Conservation (phyloP, 2,113 vertebrate genomes). For the Ammodytes marinus region DNA sequence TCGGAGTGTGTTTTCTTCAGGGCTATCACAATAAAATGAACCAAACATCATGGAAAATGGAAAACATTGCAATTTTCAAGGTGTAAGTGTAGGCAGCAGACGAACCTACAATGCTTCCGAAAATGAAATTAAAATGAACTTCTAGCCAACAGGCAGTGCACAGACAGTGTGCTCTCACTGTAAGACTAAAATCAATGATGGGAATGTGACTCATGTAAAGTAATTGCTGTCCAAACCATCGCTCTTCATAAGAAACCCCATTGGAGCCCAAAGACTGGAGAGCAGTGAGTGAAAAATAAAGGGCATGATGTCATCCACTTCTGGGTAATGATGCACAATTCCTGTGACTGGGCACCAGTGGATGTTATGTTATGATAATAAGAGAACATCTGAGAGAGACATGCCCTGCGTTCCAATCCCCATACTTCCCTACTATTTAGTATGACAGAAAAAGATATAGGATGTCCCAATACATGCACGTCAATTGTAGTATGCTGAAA, state of each 20-base stretch:
- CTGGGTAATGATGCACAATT: constrained; percentile 12
- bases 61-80: too few relatives aligned
- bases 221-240: constrained; percentile 4
- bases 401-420: too few relatives aligned
- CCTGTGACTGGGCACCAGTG: background rate
- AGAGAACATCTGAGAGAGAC: background rate
- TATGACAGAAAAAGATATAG: too few relatives aligned
- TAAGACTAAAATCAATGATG: too few relatives aligned
- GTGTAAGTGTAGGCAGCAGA: too few relatives aligned
- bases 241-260: background rate
- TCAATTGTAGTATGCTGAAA: too few relatives aligned
- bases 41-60: too few relatives aligned
- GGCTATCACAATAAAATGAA: too few relatives aligned
- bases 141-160: background rate
- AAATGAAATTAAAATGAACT: constrained; percentile 23
- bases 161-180: background rate
- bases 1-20: too few relatives aligned
- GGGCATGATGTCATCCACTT: constrained; percentile 5
- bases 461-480: too few relatives aligned
- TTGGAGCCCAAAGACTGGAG: background rate
- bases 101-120: too few relatives aligned
- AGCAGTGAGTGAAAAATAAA: background rate
- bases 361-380: background rate
- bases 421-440: too few relatives aligned
- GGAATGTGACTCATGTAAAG: background rate